phyloP scores from a whole-genome alignment of 2,888 invertebrate species.

The Drosophila parthenogenetica region DNA sequence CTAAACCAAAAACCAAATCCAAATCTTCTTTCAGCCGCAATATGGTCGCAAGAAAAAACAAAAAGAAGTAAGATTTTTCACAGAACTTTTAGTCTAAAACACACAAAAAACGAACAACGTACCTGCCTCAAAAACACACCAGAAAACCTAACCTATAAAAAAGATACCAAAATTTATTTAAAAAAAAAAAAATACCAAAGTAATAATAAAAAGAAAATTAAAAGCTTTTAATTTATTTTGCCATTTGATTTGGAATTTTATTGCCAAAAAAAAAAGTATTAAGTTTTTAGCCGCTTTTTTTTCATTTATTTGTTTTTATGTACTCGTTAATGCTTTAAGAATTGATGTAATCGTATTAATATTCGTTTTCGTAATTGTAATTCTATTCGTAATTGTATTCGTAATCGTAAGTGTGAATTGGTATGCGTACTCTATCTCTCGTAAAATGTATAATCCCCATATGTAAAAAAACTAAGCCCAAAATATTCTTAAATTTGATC shows the following conservation, averaged over 20 bases:
- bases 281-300: slow-evolving; percentile 44
- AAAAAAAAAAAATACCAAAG: slow-evolving; percentile 9
- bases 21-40: slow-evolving; percentile 86
- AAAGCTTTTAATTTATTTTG: slow-evolving; percentile 51
- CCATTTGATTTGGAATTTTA: slow-evolving; percentile 54
- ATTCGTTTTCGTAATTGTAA: slow-evolving; percentile 24
- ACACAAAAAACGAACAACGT: slow-evolving; percentile 50
- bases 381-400: slow-evolving; percentile 39
- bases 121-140: slow-evolving; percentile 29
- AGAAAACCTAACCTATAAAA: slow-evolving; percentile 25
- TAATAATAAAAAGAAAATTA: slow-evolving; percentile 28
- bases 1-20: slow-evolving; percentile 71
- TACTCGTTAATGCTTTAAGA: slow-evolving; percentile 44
- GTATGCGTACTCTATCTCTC: slow-evolving; percentile 37
- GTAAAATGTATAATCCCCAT: slow-evolving; percentile 32
- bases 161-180: slow-evolving; percentile 18
- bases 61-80: slow-evolving; percentile 96
- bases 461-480: slow-evolving; percentile 17
- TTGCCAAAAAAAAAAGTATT: slow-evolving; percentile 61
- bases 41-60: slow-evolving; percentile 99
- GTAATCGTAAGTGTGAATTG: slow-evolving; percentile 35
- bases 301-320: slow-evolving; percentile 31
- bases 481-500: slow-evolving; percentile 23
- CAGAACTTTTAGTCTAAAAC: slow-evolving; percentile 67
- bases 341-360: slow-evolving; percentile 43